Percentiles rank a stretch among this genome's conserved stretches.
Conservation (phyloP, 2,113 vertebrate genomes). For the Crotophaga sulcirostris region DNA sequence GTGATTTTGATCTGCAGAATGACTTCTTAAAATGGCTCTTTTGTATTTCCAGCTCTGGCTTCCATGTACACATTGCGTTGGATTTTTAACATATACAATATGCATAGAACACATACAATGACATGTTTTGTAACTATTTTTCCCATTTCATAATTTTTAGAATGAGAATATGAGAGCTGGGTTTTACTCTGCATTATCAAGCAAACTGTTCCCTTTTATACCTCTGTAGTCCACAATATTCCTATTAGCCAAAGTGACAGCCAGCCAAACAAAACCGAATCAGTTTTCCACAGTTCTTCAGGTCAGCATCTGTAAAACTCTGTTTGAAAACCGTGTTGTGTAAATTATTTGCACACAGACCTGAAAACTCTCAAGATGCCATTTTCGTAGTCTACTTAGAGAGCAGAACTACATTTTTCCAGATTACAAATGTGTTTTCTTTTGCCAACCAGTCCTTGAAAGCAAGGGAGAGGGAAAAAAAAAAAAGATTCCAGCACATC, state of each 20-base stretch:
- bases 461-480: background rate
- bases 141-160: background rate
- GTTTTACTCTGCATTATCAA: background rate
- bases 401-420: slow-evolving; percentile 42
- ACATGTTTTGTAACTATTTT: background rate
- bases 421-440: slow-evolving; percentile 44
- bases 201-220: background rate
- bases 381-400: slow-evolving; percentile 22
- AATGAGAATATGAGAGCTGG: background rate
- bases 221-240: background rate
- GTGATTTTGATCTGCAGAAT: slow-evolving; percentile 44
- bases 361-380: slow-evolving; percentile 1
- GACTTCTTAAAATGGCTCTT: slow-evolving; percentile 44
- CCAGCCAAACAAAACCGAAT: background rate
- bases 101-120: background rate
- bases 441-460: slow-evolving; percentile 20
- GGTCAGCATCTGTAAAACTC: background rate
- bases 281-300: background rate
- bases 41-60: background rate
- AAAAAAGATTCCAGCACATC: accelerated
- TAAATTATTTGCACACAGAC: background rate
- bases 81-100: background rate
- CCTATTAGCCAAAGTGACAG: background rate
- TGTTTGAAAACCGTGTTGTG: background rate
- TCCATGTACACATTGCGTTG: background rate